A percentile compares a stretch with the other conserved stretches of the same genome.
phyloP scores from a whole-genome alignment of 2,888 invertebrate genomes.

The Papilio elwesi region DNA sequence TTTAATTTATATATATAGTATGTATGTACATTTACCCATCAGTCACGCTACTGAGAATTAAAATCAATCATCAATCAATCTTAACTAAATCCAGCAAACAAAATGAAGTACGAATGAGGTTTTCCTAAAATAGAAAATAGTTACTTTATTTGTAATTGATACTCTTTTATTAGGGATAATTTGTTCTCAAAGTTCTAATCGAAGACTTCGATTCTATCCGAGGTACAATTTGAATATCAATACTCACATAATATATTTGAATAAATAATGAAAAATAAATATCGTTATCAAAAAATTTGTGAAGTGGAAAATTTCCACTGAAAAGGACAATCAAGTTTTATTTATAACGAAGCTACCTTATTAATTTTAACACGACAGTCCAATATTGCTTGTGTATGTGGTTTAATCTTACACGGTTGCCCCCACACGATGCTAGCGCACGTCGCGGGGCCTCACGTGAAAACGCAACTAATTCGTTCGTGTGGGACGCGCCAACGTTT shows the following conservation, averaged over 20 bases:
- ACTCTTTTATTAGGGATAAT: no score
- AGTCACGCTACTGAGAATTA: no score
- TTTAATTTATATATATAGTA: no score
- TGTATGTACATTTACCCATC: background rate
- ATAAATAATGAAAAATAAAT: background rate
- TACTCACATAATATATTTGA: background rate
- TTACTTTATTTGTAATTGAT: no score
- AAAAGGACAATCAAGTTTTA: background rate
- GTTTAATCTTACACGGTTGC: constrained; percentile 21
- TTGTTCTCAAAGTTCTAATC: no score
- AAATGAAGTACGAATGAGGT: no score
- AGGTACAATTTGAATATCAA: no score
- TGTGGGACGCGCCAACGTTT: constrained; percentile 79
- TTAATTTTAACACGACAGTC: constrained; percentile 11
- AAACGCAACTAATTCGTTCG: constrained; percentile 79
- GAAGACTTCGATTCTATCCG: no score
- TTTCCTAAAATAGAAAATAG: no score
- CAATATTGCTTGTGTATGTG: constrained; percentile 18
- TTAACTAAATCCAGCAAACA: no score
- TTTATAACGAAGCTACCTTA: background rate
- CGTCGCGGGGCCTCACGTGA: constrained; percentile 61
- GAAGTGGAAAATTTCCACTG: background rate
- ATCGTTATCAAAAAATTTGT: no score
- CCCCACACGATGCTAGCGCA: constrained; percentile 35
- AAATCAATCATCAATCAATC: no score